Evolutionary conservation across 2,888 invertebrate genomes (phyloP), one percentile per base, ranked within the genome.

Genomic region (Tenthredo distinguenda): DNA sequence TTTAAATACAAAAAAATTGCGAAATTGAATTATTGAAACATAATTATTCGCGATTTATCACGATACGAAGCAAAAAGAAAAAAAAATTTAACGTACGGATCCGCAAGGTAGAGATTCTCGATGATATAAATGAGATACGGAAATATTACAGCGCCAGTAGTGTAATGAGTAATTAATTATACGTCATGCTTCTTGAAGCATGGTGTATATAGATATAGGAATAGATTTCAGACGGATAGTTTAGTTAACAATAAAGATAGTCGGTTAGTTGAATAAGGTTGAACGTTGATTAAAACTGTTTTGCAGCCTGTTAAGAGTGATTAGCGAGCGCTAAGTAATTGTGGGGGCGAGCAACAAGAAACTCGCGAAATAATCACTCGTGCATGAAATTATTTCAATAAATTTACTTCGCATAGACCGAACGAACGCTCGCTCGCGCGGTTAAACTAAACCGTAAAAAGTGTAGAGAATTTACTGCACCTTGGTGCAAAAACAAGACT

Each of bases 351-450:
- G 34, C 18, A 55, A 31, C 21, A 26, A 31, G 26, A 77, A 7
- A 12, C 50, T 34, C 18, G 18, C 31, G 7, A 15, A 77, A 55
- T 21, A 34, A 77, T 74, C 77, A 50, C 77, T 77, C 77, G 50
- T 77, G 77, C 77, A 55, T 77, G 77, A 77, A 77, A 77, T 77
- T 50, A 55, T 77, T 77, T 77, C 50, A 77, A 77, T 77, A 50
- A 77, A 77, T 77, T 77, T 77, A 50, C 55, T 50, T 34, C 6
- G 55, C 55, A 55, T 55, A 55, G 55, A 55, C 12, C 55, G 47
- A 47, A 47, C 7, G 55, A 55, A n/a, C 55, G n/a, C 6, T 55
- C 55, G 55, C 55, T 55, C 55, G 55, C 55, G 55, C n/a, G n/a
- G 7, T 72, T 37, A 37, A 37, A 37, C 34, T 15, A 37, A 26